phyloP scores from a whole-genome alignment of 2,113 vertebrate genomes.

The Acanthochromis polyacanthus region DNA sequence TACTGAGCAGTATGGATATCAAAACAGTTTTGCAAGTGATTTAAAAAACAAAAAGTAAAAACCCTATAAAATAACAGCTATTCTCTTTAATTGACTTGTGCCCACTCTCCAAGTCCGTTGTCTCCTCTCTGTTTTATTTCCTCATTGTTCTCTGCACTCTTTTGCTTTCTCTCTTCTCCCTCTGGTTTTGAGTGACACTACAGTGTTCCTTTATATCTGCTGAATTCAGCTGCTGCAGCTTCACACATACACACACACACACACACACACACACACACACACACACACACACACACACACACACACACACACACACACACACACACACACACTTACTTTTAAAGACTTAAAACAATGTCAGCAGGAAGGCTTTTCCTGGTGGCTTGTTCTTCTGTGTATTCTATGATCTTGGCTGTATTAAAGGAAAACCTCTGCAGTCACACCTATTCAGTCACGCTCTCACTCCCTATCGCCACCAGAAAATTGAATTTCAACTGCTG shows the following conservation, averaged over 20 bases:
- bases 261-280: constrained; percentile 10
- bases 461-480: constrained; percentile 61
- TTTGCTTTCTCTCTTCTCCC: constrained; percentile 30
- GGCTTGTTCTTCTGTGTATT: constrained; percentile 55
- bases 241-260: constrained; percentile 32
- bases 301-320: constrained; percentile 21
- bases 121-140: constrained; percentile 46
- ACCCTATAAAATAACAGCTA: constrained; percentile 1
- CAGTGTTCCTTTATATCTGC: constrained; percentile 70
- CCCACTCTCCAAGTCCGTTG: constrained; percentile 38
- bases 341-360: constrained; percentile 77
- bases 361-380: constrained; percentile 67
- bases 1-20: neutral
- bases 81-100: constrained; percentile 34
- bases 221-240: constrained; percentile 74
- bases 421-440: constrained; percentile 75
- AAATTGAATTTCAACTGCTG: constrained; percentile 76
- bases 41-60: constrained; percentile 6
- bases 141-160: constrained; percentile 43
- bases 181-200: constrained; percentile 71
- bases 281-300: constrained; percentile 28
- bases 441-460: constrained; percentile 75
- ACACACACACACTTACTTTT: constrained; percentile 35
- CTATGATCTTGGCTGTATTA: constrained; percentile 71
- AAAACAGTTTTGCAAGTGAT: no score